A percentile compares a stretch with the other conserved stretches of the same genome.
These are phyloP conservation scores for Agonopterix arenella DNA, from an alignment of 2,888 invertebrate genomes.

Conservation along the genomic window DNA sequence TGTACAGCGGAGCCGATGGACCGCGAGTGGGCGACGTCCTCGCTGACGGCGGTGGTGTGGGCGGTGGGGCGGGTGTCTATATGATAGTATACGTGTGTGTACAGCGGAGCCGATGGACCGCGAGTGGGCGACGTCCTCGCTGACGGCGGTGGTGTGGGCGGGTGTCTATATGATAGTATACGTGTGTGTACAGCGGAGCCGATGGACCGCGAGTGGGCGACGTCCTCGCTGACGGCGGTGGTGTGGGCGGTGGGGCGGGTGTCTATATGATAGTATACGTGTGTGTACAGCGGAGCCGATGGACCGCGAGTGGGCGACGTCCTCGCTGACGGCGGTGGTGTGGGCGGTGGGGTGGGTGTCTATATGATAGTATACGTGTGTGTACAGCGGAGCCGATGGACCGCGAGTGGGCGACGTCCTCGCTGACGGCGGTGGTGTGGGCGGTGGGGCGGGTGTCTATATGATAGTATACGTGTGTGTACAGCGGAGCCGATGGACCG, in stretches of 20 bases:
- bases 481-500: slow-evolving; percentile 87
- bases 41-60: slow-evolving; percentile 86
- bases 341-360: too few species aligned
- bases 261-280: neutral
- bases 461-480: too few species aligned
- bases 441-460: slow-evolving; percentile 83
- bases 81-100: too few species aligned
- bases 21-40: too few species aligned
- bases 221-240: slow-evolving; percentile 80
- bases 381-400: slow-evolving; percentile 82
- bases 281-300: slow-evolving; percentile 80
- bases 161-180: too few species aligned
- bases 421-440: slow-evolving; percentile 86
- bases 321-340: slow-evolving; percentile 81
- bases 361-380: too few species aligned
- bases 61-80: slow-evolving; percentile 83
- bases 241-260: slow-evolving; percentile 92
- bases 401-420: too few species aligned
- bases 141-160: slow-evolving; percentile 88
- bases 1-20: slow-evolving; percentile 82
- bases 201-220: too few species aligned
- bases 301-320: slow-evolving; percentile 83
- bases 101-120: slow-evolving; percentile 87
- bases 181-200: slow-evolving; percentile 77
- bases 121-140: slow-evolving; percentile 80